Evolutionary conservation across 1,140 invertebrate species (phyloP).

Genomic region (Bombus superbus): DNA sequence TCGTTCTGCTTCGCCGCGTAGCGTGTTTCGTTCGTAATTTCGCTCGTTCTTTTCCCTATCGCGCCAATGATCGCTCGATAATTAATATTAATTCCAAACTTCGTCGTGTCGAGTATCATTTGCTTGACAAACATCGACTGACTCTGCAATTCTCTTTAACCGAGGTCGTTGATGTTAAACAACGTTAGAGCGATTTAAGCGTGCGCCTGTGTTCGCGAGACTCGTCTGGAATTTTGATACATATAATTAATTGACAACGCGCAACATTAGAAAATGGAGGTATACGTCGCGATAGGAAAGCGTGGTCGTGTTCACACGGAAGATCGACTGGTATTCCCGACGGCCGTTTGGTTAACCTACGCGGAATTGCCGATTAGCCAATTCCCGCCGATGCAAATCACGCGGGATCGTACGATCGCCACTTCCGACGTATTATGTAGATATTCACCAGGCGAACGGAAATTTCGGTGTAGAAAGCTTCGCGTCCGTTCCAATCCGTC

Average conservation of each 20-base stretch:
- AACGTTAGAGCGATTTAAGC: neutral
- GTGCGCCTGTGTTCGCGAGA: neutral
- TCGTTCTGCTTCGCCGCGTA: constrained; percentile 11
- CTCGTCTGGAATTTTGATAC: neutral
- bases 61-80: neutral
- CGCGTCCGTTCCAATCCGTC: neutral
- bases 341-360: constrained; percentile 20
- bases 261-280: neutral
- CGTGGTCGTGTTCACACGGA: constrained; percentile 34
- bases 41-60: neutral
- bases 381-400: constrained; percentile 46
- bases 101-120: neutral
- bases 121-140: neutral
- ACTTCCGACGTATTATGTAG: constrained; percentile 47
- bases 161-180: neutral
- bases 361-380: constrained; percentile 48
- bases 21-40: constrained; percentile 1
- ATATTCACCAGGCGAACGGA: constrained; percentile 22
- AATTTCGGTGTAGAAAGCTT: constrained; percentile 42
- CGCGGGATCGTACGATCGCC: constrained; percentile 41
- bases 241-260: neutral
- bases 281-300: neutral
- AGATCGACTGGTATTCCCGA: constrained; percentile 33
- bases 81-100: constrained; percentile 18
- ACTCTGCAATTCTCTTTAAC: neutral